phyloP scores from a whole-genome alignment of 2,113 vertebrate species.

The Oxyruncus cristatus region DNA sequence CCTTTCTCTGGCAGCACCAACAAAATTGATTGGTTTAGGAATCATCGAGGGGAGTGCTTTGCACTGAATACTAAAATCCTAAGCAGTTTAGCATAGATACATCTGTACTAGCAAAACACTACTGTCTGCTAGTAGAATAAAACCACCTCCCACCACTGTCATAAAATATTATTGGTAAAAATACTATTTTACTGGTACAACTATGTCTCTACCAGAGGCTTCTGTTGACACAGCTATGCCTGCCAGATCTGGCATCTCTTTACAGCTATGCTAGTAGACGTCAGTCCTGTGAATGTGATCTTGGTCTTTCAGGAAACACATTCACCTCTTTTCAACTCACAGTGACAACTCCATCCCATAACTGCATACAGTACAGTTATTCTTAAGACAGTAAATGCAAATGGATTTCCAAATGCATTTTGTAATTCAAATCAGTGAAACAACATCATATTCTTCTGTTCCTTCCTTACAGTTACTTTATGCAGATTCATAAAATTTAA shows the following conservation, averaged over 20 bases:
- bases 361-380: neutral
- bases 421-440: conserved; percentile 53
- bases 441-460: neutral
- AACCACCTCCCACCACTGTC: neutral
- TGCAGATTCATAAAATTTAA: conserved; percentile 40
- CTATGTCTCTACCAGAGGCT: neutral
- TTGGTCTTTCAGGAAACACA: neutral
- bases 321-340: neutral
- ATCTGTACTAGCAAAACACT: neutral
- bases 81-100: neutral
- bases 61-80: conserved; percentile 7
- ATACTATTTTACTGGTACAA: neutral
- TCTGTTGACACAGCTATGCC: neutral
- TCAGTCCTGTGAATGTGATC: neutral
- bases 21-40: conserved; percentile 15
- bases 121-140: neutral
- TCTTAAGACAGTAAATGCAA: conserved; percentile 52
- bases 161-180: conserved; percentile 22
- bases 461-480: conserved; percentile 30
- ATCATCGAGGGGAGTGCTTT: neutral
- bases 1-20: neutral
- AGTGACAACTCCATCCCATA: conserved; percentile 13
- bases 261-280: neutral
- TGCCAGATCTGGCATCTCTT: conserved; percentile 8
- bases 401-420: conserved; percentile 33